Evolutionary conservation across 2,888 invertebrate species (phyloP).

Genomic region (Dryobota labecula): DNA sequence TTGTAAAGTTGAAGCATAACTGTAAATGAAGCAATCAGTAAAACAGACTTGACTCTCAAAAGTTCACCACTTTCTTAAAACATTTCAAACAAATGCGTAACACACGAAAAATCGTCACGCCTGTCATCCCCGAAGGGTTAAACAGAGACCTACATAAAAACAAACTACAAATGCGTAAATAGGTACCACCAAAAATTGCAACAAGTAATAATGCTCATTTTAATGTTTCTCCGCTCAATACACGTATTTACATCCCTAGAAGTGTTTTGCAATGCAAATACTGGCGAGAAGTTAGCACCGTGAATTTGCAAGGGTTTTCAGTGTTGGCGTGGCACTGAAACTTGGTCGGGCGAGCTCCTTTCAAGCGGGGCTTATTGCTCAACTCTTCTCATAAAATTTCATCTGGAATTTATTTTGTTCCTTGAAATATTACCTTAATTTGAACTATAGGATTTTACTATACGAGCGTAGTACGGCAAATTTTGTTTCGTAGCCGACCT

Average conservation of each 20-base stretch:
- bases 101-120: no score
- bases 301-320: constrained; percentile 59
- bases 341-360: constrained; percentile 60
- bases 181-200: background rate
- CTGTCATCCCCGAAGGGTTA: background rate
- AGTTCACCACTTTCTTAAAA: background rate
- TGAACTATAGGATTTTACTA: constrained; percentile 44
- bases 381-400: constrained; percentile 71
- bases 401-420: constrained; percentile 69
- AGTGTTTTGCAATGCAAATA: constrained; percentile 62
- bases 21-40: background rate
- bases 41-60: background rate
- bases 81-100: background rate
- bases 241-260: constrained; percentile 51
- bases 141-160: background rate
- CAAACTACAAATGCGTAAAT: background rate
- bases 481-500: constrained; percentile 60
- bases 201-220: constrained; percentile 27
- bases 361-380: constrained; percentile 71
- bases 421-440: constrained; percentile 54
- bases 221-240: constrained; percentile 19
- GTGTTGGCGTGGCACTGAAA: constrained; percentile 61
- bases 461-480: constrained; percentile 36
- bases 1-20: background rate
- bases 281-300: constrained; percentile 51